Conservation (phyloP, 2,797 vertebrate species). For the Acipenser oxyrinchus region DNA sequence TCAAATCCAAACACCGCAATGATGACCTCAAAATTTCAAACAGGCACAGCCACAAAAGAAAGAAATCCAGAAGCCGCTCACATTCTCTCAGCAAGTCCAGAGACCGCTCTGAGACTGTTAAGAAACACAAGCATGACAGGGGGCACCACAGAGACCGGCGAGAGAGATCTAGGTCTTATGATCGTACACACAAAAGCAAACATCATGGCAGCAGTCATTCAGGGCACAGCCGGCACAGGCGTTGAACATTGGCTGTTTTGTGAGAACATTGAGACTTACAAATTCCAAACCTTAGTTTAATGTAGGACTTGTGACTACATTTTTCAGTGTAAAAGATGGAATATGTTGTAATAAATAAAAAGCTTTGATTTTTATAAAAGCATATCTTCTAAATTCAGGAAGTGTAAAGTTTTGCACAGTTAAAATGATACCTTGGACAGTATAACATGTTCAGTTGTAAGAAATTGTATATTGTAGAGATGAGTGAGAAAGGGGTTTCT, state of each 20-base stretch:
- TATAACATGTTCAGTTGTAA: conserved; percentile 48
- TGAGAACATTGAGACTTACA: neutral
- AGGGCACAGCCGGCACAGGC: conserved; percentile 81
- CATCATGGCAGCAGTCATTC: conserved; percentile 82
- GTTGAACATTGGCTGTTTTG: conserved; percentile 49
- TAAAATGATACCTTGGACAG: conserved; percentile 55
- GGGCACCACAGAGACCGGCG: conserved; percentile 80
- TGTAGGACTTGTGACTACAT: conserved; percentile 58
- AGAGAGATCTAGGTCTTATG: conserved; percentile 87
- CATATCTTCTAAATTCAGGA: conserved; percentile 52
- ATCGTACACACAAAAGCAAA: conserved; percentile 89
- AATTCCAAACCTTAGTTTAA: conserved; percentile 37
- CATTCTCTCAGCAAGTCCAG: conserved; percentile 80
- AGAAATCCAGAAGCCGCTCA: conserved; percentile 74
- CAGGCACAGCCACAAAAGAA: conserved; percentile 89
- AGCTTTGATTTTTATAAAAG: conserved; percentile 75
- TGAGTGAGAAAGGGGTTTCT: conserved; percentile 60
- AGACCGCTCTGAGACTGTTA: conserved; percentile 70
- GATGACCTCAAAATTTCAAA: conserved; percentile 77
- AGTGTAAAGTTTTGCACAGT: conserved; percentile 78
- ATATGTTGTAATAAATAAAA: conserved; percentile 45
- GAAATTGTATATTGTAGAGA: conserved; percentile 69
- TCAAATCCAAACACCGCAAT: conserved; percentile 80
- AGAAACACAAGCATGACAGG: conserved; percentile 93
- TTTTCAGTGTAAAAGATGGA: conserved; percentile 68